Evolutionary conservation across 2,113 vertebrate species (phyloP).

Genomic region (Donacobius atricapilla): DNA sequence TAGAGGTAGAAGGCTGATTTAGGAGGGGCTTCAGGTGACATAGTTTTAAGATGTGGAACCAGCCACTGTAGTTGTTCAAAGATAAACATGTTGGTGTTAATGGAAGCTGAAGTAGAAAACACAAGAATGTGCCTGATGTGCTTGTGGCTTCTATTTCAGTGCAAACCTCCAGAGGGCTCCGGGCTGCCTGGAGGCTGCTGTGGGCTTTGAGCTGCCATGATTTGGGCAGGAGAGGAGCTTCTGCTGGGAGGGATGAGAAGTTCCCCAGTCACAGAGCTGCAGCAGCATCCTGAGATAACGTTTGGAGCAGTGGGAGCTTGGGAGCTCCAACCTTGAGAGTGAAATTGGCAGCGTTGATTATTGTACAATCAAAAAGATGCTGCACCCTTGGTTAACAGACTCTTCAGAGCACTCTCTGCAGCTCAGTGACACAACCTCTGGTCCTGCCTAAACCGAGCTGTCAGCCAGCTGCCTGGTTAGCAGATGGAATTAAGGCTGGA

Average conservation of each 20-base stretch:
- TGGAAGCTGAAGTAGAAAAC: neutral
- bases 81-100: neutral
- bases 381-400: neutral
- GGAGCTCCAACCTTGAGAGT: neutral
- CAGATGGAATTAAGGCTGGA: neutral
- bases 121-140: neutral
- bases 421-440: neutral
- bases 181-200: neutral
- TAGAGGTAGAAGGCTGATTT: neutral
- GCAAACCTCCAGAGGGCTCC: neutral
- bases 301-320: neutral
- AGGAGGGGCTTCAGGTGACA: neutral
- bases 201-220: neutral
- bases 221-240: neutral
- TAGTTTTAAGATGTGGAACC: neutral
- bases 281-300: neutral
- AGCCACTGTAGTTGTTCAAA: neutral
- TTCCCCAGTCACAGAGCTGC: neutral
- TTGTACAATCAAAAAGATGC: neutral
- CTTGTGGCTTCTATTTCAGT: neutral
- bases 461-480: neutral
- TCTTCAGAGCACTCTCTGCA: accelerated
- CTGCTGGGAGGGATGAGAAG: neutral
- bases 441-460: neutral
- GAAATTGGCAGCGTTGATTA: neutral